These are phyloP conservation scores for Sebastes schlegelii DNA, from an alignment of 2,113 vertebrate species.

Conservation along the genomic window DNA sequence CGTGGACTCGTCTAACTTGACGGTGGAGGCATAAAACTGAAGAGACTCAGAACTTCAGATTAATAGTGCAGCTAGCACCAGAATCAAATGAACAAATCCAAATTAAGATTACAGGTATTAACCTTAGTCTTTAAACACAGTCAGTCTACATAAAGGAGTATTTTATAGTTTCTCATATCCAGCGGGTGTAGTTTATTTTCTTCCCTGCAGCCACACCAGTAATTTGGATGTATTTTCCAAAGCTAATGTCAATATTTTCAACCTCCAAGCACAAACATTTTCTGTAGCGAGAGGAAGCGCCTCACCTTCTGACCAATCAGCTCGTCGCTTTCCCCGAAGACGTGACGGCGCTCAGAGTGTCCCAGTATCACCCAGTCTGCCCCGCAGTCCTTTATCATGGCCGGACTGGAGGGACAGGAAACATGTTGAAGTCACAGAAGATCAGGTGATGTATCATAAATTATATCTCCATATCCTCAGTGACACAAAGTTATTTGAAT, in stretches of 20 bases:
- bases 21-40: too few species aligned
- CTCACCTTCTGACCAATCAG: conserved; percentile 91
- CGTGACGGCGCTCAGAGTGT: conserved; percentile 92
- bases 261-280: neutral
- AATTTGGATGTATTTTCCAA: neutral
- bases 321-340: conserved; percentile 94
- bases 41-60: too few species aligned
- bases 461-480: neutral
- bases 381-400: conserved; percentile 94
- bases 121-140: too few species aligned
- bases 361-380: conserved; percentile 92
- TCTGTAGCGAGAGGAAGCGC: neutral
- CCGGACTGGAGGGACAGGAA: conserved; percentile 82
- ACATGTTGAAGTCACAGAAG: neutral
- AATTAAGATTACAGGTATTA: too few species aligned
- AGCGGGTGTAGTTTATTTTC: neutral
- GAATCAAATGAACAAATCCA: too few species aligned
- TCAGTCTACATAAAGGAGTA: too few species aligned
- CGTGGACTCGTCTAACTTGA: too few species aligned
- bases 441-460: neutral
- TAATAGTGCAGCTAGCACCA: too few species aligned
- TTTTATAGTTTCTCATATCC: too few species aligned
- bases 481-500: neutral
- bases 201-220: neutral
- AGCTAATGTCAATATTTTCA: neutral